Evolutionary conservation across 2,888 invertebrate species (phyloP), one percentile per base, ranked within the genome.

Genomic region (Leptura quadrifasciata): DNA sequence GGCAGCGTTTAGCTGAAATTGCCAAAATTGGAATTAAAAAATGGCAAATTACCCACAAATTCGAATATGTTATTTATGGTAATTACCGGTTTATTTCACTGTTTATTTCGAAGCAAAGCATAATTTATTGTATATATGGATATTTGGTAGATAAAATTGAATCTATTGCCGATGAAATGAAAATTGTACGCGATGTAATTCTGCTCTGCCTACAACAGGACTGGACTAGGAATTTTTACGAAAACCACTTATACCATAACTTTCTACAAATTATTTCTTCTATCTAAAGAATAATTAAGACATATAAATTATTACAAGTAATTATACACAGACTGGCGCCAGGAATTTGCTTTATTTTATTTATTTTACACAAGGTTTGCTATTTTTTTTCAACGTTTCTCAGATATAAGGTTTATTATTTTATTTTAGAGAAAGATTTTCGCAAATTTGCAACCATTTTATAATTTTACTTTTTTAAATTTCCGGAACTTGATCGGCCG

Each of bases 1-100:
- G 81, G 72, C 74, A 72, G 60, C 71, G 83, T 79, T 81, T 80
- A 79, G 75, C 74, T 64, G 73, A 77, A 80, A 75, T 76, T 76
- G 78, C 78, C 79, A 76, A 80, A 80, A 78, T 76, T 77, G 72
- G 76, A 77, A 80, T 80, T 78, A 76, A 77, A 79, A 80, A 77
- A 76, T 77, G 79, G 73, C 79, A 79, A 77, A 79, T 80, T 76
- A 71, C 79, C 69, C 74, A 61, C 55, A 72, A 76, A 78, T 80
- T 72, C 68, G 77, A 75, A 72, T 63, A 70, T 71, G 76, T 80
- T 77, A 73, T 79, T 78, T 77, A 80, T 79, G 76, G 75, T 76
- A 72, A 77, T 69, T 69, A 58, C 69, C 39, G 58, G 58, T 69
- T 69, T 69, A 69, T 69, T 58, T 69, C 58, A 58, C 58, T 58